A percentile compares a stretch with the other conserved stretches of the same genome.
These are phyloP conservation scores for Oxyura jamaicensis DNA, from an alignment of 2,113 vertebrate species.

Conservation along the genomic window DNA sequence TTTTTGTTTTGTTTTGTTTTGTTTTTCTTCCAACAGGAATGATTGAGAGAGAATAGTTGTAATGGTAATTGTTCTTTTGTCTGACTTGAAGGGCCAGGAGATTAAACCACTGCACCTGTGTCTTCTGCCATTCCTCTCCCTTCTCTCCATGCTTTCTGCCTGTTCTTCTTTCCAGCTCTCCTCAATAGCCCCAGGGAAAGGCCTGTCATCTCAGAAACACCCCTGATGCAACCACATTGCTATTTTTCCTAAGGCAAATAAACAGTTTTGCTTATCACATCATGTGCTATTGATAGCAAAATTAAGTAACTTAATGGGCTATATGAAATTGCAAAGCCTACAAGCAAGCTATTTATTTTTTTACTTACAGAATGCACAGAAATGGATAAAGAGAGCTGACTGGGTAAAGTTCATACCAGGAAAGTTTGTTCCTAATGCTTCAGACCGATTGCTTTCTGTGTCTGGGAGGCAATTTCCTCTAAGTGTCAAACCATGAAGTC, in stretches of 20 bases:
- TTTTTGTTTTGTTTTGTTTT: background rate
- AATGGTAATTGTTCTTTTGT: constrained; percentile 54
- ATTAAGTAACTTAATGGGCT: constrained; percentile 68
- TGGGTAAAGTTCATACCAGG: background rate
- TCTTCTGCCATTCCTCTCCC: constrained; percentile 51
- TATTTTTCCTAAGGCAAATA: constrained; percentile 78
- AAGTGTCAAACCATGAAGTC: background rate
- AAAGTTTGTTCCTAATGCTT: background rate
- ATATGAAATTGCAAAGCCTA: constrained; percentile 76
- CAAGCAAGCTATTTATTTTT: constrained; percentile 2
- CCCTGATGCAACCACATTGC: constrained; percentile 59
- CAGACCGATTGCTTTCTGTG: background rate
- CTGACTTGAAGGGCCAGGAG: constrained; percentile 72
- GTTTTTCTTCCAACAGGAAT: constrained; percentile 54
- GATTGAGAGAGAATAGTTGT: constrained; percentile 35
- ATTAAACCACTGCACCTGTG: constrained; percentile 78
- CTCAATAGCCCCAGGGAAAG: constrained; percentile 61
- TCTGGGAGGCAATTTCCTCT: background rate
- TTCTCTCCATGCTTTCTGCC: constrained; percentile 34
- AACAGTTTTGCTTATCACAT: constrained; percentile 86
- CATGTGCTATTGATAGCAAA: constrained; percentile 72
- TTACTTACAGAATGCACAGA: background rate
- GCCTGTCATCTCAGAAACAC: constrained; percentile 75
- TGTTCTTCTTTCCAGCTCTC: constrained; percentile 60
- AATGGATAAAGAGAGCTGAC: background rate